These are phyloP conservation scores for Pholis gunnellus DNA, from an alignment of 2,113 vertebrate species.

Conservation along the genomic window DNA sequence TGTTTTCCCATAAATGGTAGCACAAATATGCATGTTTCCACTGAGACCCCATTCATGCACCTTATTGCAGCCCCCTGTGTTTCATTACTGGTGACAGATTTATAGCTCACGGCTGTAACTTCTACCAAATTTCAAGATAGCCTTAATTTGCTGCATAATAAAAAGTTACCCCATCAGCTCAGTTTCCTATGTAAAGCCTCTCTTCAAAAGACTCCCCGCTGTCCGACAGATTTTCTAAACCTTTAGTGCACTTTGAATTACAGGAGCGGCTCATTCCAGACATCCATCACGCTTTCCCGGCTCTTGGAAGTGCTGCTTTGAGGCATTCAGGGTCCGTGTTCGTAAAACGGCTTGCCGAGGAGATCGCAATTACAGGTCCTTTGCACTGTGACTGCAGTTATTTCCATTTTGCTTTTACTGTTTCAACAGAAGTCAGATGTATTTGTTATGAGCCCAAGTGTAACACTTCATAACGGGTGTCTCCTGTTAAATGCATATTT, in stretches of 20 bases:
- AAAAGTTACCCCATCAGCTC: conserved; percentile 47
- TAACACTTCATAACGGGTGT: conserved; percentile 1
- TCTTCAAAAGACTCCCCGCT: conserved; percentile 45
- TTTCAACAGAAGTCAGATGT: conserved; percentile 55
- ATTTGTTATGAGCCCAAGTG: conserved; percentile 38
- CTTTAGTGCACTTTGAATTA: conserved; percentile 46
- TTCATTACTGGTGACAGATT: conserved; percentile 69
- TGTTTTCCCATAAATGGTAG: neutral
- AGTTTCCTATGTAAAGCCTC: conserved; percentile 23
- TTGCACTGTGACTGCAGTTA: conserved; percentile 15
- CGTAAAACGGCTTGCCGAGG: conserved; percentile 25
- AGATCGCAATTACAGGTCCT: conserved; percentile 46
- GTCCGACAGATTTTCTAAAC: conserved; percentile 39
- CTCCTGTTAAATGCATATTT: conserved; percentile 22
- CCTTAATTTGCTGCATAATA: conserved; percentile 28
- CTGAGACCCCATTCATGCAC: conserved; percentile 28
- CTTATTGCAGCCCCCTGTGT: conserved; percentile 34
- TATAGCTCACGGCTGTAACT: conserved; percentile 37
- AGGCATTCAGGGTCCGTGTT: conserved; percentile 40
- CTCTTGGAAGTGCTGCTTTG: conserved; percentile 41
- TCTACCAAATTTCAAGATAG: conserved; percentile 40
- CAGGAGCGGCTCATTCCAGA: conserved; percentile 37
- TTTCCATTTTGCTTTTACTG: conserved; percentile 45
- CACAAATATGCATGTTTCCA: conserved; percentile 29
- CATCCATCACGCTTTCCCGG: conserved; percentile 24